Evolutionary conservation across 2,888 invertebrate species (phyloP), one percentile per base, ranked within the genome.

Genomic region (Torymus aiolomorphi): DNA sequence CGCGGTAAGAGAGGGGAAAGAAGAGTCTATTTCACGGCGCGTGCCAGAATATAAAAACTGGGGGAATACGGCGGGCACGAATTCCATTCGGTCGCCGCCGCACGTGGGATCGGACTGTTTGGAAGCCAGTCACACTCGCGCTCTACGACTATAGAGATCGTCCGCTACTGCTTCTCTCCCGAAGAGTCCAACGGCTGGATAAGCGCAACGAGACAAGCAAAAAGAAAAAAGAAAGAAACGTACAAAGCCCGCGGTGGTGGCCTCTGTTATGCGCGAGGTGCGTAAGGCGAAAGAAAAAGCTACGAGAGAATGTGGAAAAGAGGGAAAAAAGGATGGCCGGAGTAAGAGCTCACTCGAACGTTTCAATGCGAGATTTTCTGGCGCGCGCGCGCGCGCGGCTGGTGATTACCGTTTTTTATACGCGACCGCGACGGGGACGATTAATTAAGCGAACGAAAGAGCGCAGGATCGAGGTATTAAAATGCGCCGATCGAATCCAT

Each of bases 51-150:
- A 52, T 20, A 76, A 76, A 76, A 76, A 61, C 24, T 24, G 14
- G 16, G 31, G 31, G 31, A 31, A 31, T 31, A 31, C 31, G 2
- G 31, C 66, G 18, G 18, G 83, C 78, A 83, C 83, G 84, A 84
- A 87, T 87, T 85, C 87, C 87, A 86, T 81, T 31, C 83, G 84
- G 83, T 85, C 84, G 83, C 82, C 31, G 31, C 82, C 31, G 2
- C 31, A 31, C 31, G 31, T 31, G 31, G 83, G 51, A 86, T 85
- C 83, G 83, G 81, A 83, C 84, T 85, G 85, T 86, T 86, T 84
- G 85, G 85, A 85, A 82, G 82, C 84, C 80, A 83, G 79, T 85
- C 79, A 82, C 83, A 77, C 83, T 84, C 81, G n/a, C n/a, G 63
- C 80, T 63, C 73, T 49, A 61, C 56, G n/a, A 59, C 49, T 24